A percentile compares a stretch with the other conserved stretches of the same genome.
Evolutionary conservation across 64 coral and sea anemone species (phyloP).

Genomic region (Stylophora pistillata): DNA sequence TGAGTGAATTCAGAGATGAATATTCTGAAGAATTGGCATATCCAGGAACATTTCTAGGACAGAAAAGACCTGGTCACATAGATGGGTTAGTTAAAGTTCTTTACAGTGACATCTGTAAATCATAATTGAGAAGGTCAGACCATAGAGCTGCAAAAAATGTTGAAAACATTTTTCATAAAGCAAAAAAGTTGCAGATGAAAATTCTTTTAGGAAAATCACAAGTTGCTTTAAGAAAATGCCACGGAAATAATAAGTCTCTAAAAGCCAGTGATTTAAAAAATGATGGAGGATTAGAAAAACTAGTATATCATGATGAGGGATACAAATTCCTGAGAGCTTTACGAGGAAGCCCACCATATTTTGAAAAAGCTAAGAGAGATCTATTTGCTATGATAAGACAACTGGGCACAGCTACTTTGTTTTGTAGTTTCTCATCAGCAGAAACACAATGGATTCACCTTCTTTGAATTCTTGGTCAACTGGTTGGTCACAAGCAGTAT

Average conservation of each 20-base stretch:
- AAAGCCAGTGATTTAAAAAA: conserved; percentile 14
- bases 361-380: background rate
- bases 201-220: conserved; percentile 41
- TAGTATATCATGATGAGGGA: conserved; percentile 26
- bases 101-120: conserved; percentile 5
- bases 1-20: conserved; percentile 8
- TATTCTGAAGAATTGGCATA: conserved; percentile 40
- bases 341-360: background rate
- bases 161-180: conserved; percentile 29
- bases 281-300: conserved; percentile 20
- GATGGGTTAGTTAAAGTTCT: background rate
- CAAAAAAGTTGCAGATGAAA: conserved; percentile 50
- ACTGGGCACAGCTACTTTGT: conserved; percentile 49
- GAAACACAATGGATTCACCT: conserved; percentile 36
- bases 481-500: conserved; percentile 16
- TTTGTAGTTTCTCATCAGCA: conserved; percentile 42
- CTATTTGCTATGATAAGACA: conserved; percentile 63
- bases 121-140: conserved; percentile 40
- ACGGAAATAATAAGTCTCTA: conserved; percentile 12
- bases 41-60: conserved; percentile 26
- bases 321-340: conserved; percentile 36
- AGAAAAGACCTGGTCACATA: background rate
- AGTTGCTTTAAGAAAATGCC: conserved; percentile 34
- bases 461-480: conserved; percentile 21
- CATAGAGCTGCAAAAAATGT: conserved; percentile 2